phyloP scores from a whole-genome alignment of 92 coral and sea anemone genomes.

The Actinostola sp. region DNA sequence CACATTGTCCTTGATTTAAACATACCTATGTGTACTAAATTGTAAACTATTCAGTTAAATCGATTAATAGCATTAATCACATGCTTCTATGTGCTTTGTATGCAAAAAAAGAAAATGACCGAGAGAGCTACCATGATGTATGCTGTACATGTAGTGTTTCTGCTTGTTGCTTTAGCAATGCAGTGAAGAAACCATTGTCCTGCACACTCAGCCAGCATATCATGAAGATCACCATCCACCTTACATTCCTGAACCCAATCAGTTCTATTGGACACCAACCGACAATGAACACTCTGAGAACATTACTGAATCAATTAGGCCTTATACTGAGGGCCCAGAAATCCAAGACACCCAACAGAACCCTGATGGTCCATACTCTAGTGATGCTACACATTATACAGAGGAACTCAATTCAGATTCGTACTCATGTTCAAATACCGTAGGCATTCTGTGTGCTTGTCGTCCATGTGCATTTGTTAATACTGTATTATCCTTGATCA shows the following conservation, averaged over 20 bases:
- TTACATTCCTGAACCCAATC: constrained; percentile 62
- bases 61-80: no score
- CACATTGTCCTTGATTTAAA: no score
- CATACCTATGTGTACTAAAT: no score
- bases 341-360: constrained; percentile 21
- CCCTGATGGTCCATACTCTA: not conserved
- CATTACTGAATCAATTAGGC: constrained; percentile 2
- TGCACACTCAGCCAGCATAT: constrained; percentile 31
- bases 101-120: no score
- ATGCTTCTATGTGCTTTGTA: no score
- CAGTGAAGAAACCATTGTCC: constrained; percentile 45
- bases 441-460: constrained; percentile 20
- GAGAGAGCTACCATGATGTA: no score
- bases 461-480: not conserved
- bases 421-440: constrained; percentile 17
- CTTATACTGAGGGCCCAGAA: constrained; percentile 11
- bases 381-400: constrained; percentile 10
- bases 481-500: not conserved
- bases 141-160: constrained; percentile 40
- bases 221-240: constrained; percentile 47
- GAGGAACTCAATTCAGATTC: constrained; percentile 34
- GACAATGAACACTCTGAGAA: no score
- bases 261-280: constrained; percentile 42
- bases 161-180: constrained; percentile 81
- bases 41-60: no score